These are phyloP conservation scores for Pollimyrus isidori DNA, from an alignment of 2,113 vertebrate species.

Conservation along the genomic window DNA sequence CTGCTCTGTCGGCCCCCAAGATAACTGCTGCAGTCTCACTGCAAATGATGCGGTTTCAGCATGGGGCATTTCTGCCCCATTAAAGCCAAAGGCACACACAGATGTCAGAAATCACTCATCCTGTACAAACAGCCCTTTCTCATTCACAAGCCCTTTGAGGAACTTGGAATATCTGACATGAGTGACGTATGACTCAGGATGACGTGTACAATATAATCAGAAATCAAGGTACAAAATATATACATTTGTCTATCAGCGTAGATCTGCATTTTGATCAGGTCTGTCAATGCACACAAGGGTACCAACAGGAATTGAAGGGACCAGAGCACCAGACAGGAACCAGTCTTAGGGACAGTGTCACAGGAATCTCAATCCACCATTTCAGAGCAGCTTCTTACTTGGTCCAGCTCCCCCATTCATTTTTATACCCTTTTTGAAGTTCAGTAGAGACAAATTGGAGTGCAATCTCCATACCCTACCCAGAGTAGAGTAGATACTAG, in stretches of 20 bases:
- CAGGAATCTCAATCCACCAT: background rate
- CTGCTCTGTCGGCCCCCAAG: background rate
- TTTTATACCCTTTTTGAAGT: too few relatives aligned
- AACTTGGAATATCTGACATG: background rate
- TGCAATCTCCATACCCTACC: too few relatives aligned
- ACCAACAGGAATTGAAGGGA: background rate
- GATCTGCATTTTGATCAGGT: slow-evolving; percentile 33
- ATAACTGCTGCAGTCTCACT: background rate
- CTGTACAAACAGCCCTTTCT: slow-evolving; percentile 43
- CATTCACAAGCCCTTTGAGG: slow-evolving; percentile 29
- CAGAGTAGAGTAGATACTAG: too few relatives aligned
- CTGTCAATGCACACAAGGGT: background rate
- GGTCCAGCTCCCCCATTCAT: too few relatives aligned
- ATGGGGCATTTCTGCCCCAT: slow-evolving; percentile 5
- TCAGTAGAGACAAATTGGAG: too few relatives aligned
- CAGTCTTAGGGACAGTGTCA: too few relatives aligned
- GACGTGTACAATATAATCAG: slow-evolving; percentile 49
- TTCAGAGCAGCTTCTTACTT: background rate
- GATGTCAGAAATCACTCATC: slow-evolving; percentile 22
- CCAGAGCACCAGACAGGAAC: background rate
- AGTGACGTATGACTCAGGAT: slow-evolving; percentile 33
- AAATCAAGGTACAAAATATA: slow-evolving; percentile 44
- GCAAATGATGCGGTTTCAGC: background rate
- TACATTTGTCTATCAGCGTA: slow-evolving; percentile 21
- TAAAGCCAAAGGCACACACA: background rate